Percentiles rank a stretch among this genome's conserved stretches.
Evolutionary conservation across 2,888 invertebrate species (phyloP).

Genomic region (Netelia fuscicornis): DNA sequence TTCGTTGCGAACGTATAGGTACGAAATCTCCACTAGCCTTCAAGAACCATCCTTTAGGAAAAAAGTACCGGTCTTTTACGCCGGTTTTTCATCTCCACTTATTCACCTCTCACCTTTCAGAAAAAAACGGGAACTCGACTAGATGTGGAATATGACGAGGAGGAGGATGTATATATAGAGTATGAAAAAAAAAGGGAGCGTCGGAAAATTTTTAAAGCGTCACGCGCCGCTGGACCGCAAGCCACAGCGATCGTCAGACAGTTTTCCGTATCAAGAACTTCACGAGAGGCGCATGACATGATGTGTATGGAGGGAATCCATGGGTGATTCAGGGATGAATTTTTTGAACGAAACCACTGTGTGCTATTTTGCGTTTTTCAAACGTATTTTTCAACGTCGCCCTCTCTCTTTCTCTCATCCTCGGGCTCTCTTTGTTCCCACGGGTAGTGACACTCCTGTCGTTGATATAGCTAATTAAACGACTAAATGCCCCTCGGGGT

Average conservation of each 20-base stretch:
- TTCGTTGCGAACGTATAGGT: neutral
- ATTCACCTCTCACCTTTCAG: conserved; percentile 22
- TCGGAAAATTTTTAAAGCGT: conserved; percentile 3
- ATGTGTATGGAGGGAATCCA: neutral
- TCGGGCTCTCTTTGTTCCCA: conserved; percentile 1
- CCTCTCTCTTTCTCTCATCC: conserved; percentile 13
- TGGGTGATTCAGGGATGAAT: neutral
- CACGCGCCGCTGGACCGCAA: conserved; percentile 2
- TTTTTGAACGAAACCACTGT: conserved; percentile 27
- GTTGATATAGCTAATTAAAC: too few species aligned
- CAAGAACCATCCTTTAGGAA: neutral
- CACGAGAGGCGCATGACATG: conserved; percentile 16
- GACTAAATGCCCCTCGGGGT: too few species aligned
- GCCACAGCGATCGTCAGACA: conserved; percentile 36
- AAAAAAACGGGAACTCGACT: conserved; percentile 1
- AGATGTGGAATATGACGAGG: neutral
- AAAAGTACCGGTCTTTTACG: too few species aligned
- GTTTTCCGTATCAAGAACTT: conserved; percentile 53
- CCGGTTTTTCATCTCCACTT: conserved; percentile 18
- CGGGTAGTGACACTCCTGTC: too few species aligned
- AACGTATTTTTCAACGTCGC: conserved; percentile 38
- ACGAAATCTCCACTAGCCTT: neutral
- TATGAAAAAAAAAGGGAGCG: neutral
- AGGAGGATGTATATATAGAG: neutral
- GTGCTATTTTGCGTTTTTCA: conserved; percentile 33